Evolutionary conservation across 2,113 vertebrate genomes (phyloP), one percentile per base, ranked within the genome.

Genomic region (Ctenodactylus gundi): DNA sequence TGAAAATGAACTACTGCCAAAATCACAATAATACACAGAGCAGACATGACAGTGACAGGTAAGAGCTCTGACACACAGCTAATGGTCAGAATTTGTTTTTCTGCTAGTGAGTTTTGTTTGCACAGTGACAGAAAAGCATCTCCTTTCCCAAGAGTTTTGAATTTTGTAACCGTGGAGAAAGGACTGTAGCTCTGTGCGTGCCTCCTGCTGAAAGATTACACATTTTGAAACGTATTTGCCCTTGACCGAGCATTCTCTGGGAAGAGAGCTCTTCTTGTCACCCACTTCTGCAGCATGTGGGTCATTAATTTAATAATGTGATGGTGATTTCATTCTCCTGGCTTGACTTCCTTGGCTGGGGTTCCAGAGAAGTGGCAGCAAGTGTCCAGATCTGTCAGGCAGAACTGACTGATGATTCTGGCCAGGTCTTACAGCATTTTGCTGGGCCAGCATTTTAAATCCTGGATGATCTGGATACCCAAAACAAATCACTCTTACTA

Each of bases 281-380:
- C 91, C 76, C 72, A 64, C 84, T 95, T 94, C 82, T 44, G 36
- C 89, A 87, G 70, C 76, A 90, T 27, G 34, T 17, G 87, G 67
- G 90, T 90, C 85, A 77, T 92, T 93, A 84, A 91, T 58, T 92
- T 93, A 84, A 91, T 58, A 94, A 93, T 77, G 95, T 3, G 1
- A 76, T 0, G 0, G 58, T 97, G 97, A 96, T 34, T 89, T 97
- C 97, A 96, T 89, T 89, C 31, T 89, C 65, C 60, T 93, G 92
- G 95, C 95, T 86, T 75, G 73, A 20, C 53, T 72, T 87, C 77
- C 87, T 89, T 58, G 67, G 81, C 92, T 68, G 75, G 55, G 31
- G 29, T 70, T 92, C 91, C 94, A 72, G 14, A 86, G 39, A 65
- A 67, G 70, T 34, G 76, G 64, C 60, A 15, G 15, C 13, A 7